These are phyloP conservation scores for Liodrosophila aerea DNA, from an alignment of 2,888 invertebrate species.

Conservation along the genomic window DNA sequence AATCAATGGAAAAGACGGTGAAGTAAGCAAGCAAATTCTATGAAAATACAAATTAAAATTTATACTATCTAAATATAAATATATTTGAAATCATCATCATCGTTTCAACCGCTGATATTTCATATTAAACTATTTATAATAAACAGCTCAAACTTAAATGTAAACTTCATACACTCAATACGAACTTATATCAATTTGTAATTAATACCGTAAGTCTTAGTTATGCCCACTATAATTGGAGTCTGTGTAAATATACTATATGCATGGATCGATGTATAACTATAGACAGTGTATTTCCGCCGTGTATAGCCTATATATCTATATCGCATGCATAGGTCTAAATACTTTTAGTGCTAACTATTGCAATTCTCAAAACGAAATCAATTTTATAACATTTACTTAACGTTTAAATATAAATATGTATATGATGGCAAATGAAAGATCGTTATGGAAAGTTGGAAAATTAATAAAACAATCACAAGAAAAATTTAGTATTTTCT, in stretches of 20 bases:
- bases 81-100: constrained; percentile 22
- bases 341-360: constrained; percentile 72
- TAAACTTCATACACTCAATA: constrained; percentile 12
- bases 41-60: constrained; percentile 13
- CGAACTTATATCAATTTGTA: constrained; percentile 7
- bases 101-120: constrained; percentile 50
- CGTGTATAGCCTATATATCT: constrained; percentile 38
- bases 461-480: constrained; percentile 75
- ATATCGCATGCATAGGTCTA: constrained; percentile 41
- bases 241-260: neutral
- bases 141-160: constrained; percentile 25
- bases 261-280: neutral
- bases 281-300: constrained; percentile 34
- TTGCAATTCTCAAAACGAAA: constrained; percentile 67
- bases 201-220: neutral
- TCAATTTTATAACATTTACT: constrained; percentile 73
- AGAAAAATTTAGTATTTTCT: constrained; percentile 2
- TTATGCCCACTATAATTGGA: neutral
- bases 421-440: constrained; percentile 32
- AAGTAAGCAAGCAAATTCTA: constrained; percentile 48
- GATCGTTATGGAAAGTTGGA: constrained; percentile 69
- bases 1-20: constrained; percentile 78
- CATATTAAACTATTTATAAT: constrained; percentile 31
- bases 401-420: constrained; percentile 65
- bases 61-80: constrained; percentile 21